A percentile compares a stretch with the other conserved stretches of the same genome.
Evolutionary conservation across 1,140 invertebrate species (phyloP).

Genomic region (Drosophila bocqueti): DNA sequence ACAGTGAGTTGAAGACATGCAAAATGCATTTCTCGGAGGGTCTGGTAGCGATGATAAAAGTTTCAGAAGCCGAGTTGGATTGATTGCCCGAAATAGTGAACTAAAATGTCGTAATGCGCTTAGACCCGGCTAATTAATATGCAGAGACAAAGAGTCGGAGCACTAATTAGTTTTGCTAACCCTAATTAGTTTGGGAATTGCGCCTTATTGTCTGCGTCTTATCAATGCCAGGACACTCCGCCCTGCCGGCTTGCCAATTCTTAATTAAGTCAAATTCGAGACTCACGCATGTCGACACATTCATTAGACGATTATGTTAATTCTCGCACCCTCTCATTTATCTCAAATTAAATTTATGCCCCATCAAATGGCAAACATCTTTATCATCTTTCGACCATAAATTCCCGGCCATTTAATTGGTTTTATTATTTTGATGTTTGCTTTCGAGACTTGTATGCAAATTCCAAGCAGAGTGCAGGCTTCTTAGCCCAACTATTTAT

Average conservation of each 20-base stretch:
- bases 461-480: background rate
- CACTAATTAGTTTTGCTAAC: conserved; percentile 57
- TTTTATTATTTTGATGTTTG: conserved; percentile 4
- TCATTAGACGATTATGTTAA: conserved; percentile 73
- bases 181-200: conserved; percentile 57
- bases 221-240: conserved; percentile 16
- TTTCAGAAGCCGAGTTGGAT: conserved; percentile 58
- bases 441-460: conserved; percentile 1
- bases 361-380: conserved; percentile 4
- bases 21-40: conserved; percentile 46
- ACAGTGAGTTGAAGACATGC: conserved; percentile 51
- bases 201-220: conserved; percentile 15
- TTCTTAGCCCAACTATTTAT: background rate
- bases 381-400: conserved; percentile 11
- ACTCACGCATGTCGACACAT: conserved; percentile 22
- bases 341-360: conserved; percentile 51
- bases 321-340: conserved; percentile 3
- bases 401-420: conserved; percentile 13
- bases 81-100: conserved; percentile 48
- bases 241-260: background rate
- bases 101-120: conserved; percentile 29
- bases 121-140: conserved; percentile 42
- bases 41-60: conserved; percentile 52
- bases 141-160: conserved; percentile 13
- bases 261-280: conserved; percentile 9